phyloP scores from a whole-genome alignment of 1,140 invertebrate genomes.

The Planococcus citri region DNA sequence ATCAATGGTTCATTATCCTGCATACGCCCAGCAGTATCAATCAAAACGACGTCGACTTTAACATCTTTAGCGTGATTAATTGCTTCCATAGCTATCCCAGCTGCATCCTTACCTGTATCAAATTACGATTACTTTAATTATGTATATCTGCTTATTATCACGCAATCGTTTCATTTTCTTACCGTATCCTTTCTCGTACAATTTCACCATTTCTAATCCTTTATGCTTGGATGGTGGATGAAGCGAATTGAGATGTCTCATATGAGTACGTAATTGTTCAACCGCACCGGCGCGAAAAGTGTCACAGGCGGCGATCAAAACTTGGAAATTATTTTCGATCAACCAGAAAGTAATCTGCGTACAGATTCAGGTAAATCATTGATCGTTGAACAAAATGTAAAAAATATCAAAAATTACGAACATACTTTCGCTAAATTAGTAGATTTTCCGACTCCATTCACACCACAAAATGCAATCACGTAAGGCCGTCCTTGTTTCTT shows the following conservation, averaged over 20 bases:
- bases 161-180: constrained; percentile 25
- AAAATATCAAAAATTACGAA: background rate
- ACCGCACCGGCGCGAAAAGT: constrained; percentile 98
- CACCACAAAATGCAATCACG: constrained; percentile 95
- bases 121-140: constrained; percentile 22
- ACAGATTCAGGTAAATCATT: too few relatives aligned
- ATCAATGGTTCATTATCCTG: constrained; percentile 99
- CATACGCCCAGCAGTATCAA: constrained; percentile 98
- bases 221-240: constrained; percentile 66
- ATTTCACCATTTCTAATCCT: constrained; percentile 67
- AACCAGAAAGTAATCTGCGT: constrained; percentile 98
- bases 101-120: constrained; percentile 81
- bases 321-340: constrained; percentile 91
- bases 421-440: constrained; percentile 91
- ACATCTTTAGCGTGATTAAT: constrained; percentile 75
- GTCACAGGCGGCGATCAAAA: constrained; percentile 97
- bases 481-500: constrained; percentile 73
- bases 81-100: constrained; percentile 93
- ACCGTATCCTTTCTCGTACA: constrained; percentile 97
- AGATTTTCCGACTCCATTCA: constrained; percentile 99
- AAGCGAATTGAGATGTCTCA: constrained; percentile 82
- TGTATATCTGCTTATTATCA: background rate
- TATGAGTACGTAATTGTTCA: constrained; percentile 94
- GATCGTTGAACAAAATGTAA: constrained; percentile 19
- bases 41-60: constrained; percentile 77